Base-by-base conservation (phyloP, 2,113 vertebrate genomes). In the Antigone vipio region DNA sequence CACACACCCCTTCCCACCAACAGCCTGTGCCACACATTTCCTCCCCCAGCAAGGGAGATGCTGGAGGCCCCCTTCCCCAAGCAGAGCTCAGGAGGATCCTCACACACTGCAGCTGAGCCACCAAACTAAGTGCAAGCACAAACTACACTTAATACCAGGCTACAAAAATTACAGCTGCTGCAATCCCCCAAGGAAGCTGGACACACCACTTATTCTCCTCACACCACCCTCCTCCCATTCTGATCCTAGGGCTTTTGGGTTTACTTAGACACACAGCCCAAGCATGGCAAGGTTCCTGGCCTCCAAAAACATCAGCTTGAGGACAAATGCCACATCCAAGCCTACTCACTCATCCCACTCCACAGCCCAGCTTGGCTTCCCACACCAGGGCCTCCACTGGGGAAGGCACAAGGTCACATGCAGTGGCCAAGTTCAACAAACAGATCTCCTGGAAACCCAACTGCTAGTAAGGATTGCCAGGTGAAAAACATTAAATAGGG, bases 351-450 rank as follows among this genome's bases (percentile, higher is more conserved):
- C 19, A 68, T 3, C 14, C 35, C 29, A 40, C 11, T 32, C 24
- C 9, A 17, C 34, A 84, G 20, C 35, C 35, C 56, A 59, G 1
- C 5, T 12, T 42, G 21, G 50, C n/a, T 34, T 79, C n/a, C 7
- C 24, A 19, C 8, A 78, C 15, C 4, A 13, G 11, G 5, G 5
- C 1, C 4, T 26, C 34, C 21, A 0, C 2, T 0, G 49, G 34
- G 12, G 19, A 27, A 40, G 13, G 1, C 44, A 63, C 19, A 22
- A 6, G 1, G 29, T 13, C 72, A 74, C 12, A 3, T 0, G 1
- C 27, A 40, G 20, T 5, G 4, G 32, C 5, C 8, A 42, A 83
- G 24, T 9, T 52, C 35, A 85, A 18, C 27, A 47, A 52, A 23
- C 22, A 49, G 21, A 2, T 85, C 49, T 38, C 32, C 71, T 71